phyloP scores from a whole-genome alignment of 1,140 invertebrate species.

The Mercenaria mercenaria region DNA sequence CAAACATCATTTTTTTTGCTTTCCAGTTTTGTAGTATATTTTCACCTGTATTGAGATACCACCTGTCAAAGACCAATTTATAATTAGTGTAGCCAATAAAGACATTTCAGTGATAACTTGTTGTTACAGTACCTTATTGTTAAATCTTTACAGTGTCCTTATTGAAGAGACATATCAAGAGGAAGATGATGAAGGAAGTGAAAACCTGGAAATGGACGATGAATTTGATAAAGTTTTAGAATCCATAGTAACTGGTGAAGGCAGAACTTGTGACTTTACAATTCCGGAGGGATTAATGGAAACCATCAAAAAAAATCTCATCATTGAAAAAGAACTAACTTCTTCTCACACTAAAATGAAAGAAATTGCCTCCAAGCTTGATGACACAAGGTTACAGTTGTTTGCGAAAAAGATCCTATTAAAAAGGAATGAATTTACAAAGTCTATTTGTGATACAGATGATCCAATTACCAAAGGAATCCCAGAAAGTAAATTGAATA shows the following conservation, averaged over 20 bases:
- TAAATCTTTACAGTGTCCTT: no score
- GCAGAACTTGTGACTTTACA: neutral
- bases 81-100: no score
- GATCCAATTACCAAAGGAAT: neutral
- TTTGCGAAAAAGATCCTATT: neutral
- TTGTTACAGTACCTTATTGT: no score
- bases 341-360: neutral
- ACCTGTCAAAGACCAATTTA: no score
- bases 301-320: neutral
- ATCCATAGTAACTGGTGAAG: neutral
- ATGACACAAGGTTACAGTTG: neutral
- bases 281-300: conserved; percentile 4
- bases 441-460: neutral
- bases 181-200: no score
- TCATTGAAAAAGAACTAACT: neutral
- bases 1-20: no score
- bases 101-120: no score
- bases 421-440: neutral
- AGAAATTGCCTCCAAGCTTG: neutral
- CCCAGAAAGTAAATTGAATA: neutral
- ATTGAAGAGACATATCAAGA: no score
- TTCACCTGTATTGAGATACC: no score
- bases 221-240: conserved; percentile 10
- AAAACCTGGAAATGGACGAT: neutral
- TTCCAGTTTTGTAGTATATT: no score